phyloP scores from a whole-genome alignment of 2,888 invertebrate species.

The Yponomeuta plumbellus region DNA sequence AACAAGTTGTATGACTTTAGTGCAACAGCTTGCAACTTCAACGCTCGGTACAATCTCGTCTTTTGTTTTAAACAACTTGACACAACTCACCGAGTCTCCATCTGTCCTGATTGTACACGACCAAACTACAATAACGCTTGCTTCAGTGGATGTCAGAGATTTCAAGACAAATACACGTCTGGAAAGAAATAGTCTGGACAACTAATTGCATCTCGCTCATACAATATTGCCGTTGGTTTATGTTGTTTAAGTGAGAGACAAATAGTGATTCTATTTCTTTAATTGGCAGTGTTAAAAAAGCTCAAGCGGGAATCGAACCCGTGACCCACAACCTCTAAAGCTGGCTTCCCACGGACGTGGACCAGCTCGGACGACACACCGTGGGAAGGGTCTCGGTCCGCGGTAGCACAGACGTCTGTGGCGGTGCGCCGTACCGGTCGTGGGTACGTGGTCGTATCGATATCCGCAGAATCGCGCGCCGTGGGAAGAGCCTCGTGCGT shows the following conservation, averaged over 20 bases:
- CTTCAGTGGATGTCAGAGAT: too few species aligned
- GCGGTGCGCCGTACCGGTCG: too few species aligned
- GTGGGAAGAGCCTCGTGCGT: too few species aligned
- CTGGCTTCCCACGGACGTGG: too few species aligned
- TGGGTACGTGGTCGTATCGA: too few species aligned
- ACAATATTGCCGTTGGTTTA: background rate
- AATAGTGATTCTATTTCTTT: background rate
- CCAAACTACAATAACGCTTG: too few species aligned
- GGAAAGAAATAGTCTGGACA: background rate
- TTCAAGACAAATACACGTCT: background rate
- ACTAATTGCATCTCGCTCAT: too few species aligned
- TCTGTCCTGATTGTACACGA: background rate
- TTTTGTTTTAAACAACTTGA: background rate
- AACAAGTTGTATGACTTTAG: background rate
- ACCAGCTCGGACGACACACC: too few species aligned
- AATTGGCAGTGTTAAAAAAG: background rate
- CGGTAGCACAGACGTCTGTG: too few species aligned
- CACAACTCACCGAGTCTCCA: background rate
- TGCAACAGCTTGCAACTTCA: background rate
- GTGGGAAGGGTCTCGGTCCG: too few species aligned
- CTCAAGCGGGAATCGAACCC: slow-evolving; percentile 4
- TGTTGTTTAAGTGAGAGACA: background rate
- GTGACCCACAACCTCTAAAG: background rate
- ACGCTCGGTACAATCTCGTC: background rate
- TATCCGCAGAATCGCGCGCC: too few species aligned